Percentiles rank a stretch among this genome's conserved stretches.
phyloP scores from a whole-genome alignment of 2,888 invertebrate genomes.

The Leptopterna dolabrata region DNA sequence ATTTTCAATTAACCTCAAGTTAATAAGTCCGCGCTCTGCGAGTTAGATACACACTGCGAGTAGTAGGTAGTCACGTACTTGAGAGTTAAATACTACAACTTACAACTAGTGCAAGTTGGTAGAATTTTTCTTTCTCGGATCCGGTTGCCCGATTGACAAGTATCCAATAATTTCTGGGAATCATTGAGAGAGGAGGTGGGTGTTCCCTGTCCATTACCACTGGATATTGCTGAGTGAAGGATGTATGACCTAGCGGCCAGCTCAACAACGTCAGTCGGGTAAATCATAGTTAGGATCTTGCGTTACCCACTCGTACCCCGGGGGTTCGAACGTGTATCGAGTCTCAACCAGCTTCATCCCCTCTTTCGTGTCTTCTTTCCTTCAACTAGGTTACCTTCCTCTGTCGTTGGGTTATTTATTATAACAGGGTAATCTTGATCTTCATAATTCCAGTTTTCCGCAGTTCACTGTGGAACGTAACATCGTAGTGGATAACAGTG shows the following conservation, averaged over 20 bases:
- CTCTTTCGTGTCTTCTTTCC: not conserved
- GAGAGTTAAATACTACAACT: too few species aligned
- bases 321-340: slow-evolving; percentile 31
- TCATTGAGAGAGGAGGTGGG: not conserved
- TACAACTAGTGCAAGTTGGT: too few species aligned
- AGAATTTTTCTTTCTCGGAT: too few species aligned
- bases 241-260: not conserved
- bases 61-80: too few species aligned
- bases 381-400: not conserved
- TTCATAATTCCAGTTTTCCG: too few species aligned
- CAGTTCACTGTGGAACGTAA: too few species aligned
- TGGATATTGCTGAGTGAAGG: slow-evolving; percentile 13
- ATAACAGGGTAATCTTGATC: too few species aligned
- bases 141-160: not conserved
- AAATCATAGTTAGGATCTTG: slow-evolving; percentile 35
- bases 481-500: too few species aligned
- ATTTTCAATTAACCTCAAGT: too few species aligned
- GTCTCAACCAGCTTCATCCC: not conserved
- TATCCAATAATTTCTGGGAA: not conserved
- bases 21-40: too few species aligned
- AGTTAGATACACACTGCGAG: too few species aligned
- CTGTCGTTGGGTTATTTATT: too few species aligned
- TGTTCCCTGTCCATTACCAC: not conserved
- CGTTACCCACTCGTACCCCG: slow-evolving; percentile 1
- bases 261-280: not conserved